Conservation (phyloP, 2,797 vertebrate species). For the Lophius americanus region DNA sequence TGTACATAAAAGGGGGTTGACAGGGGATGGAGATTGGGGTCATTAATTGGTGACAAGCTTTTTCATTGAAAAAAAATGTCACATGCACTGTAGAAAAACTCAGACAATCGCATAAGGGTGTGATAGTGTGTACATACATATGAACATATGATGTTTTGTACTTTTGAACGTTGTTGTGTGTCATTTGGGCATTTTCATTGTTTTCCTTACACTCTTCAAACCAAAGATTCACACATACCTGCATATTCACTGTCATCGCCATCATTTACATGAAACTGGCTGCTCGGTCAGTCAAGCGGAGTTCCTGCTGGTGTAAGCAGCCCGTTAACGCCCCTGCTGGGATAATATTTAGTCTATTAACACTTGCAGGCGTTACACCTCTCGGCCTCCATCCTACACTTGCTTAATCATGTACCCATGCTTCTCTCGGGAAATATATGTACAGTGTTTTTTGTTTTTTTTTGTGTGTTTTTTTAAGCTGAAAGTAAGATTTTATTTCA, state of each 20-base stretch:
- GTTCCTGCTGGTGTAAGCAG: slow-evolving; percentile 33
- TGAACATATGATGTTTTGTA: slow-evolving; percentile 51
- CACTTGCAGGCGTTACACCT: slow-evolving; percentile 30
- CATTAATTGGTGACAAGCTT: slow-evolving; percentile 54
- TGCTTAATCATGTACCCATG: slow-evolving; percentile 22
- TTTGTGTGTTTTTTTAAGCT: slow-evolving; percentile 57
- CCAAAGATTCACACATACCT: slow-evolving; percentile 63
- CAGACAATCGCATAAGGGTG: slow-evolving; percentile 62
- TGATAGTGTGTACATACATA: slow-evolving; percentile 63
- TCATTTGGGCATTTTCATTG: slow-evolving; percentile 35
- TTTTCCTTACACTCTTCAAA: slow-evolving; percentile 37
- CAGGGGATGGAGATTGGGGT: slow-evolving; percentile 20
- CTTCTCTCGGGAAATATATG: slow-evolving; percentile 62
- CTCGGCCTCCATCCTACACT: slow-evolving; percentile 18
- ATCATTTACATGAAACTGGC: background rate
- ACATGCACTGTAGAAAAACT: slow-evolving; percentile 14
- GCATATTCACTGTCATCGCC: slow-evolving; percentile 22
- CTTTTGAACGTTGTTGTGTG: slow-evolving; percentile 41
- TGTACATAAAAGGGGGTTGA: slow-evolving; percentile 46
- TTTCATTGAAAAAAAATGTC: background rate
- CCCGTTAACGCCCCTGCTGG: slow-evolving; percentile 28
- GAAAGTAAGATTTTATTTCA: slow-evolving; percentile 74
- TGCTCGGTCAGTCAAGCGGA: slow-evolving; percentile 3
- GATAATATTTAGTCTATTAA: slow-evolving; percentile 40
- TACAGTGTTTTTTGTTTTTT: slow-evolving; percentile 59